Base-by-base conservation (phyloP, 2,113 vertebrate species). In the Chloropsis cyanopogon region DNA sequence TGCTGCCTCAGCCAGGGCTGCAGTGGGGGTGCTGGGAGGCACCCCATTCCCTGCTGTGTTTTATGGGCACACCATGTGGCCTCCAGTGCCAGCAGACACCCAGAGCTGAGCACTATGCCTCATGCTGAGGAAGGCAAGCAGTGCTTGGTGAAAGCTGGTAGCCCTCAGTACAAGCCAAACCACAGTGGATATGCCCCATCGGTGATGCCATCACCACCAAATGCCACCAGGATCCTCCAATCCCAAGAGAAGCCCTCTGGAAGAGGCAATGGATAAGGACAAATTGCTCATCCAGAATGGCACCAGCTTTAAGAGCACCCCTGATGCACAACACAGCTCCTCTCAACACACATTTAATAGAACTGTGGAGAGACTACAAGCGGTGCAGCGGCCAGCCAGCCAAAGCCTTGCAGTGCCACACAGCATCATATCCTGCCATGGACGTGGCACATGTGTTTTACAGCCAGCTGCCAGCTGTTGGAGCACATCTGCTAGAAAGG, bases 351-450 rank as follows among this genome's bases (percentile, higher is more conserved):
- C 8, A 0, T 80, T 65, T 82, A 56, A 80, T 21, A 33, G 29
- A 37, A 18, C 26, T 63, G 42, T 46, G 50, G n/a, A 72, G 50
- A 46, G 12, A 46, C 69, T 59, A 57, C 37, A 33, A 46, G 66
- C 56, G 52, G 53, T 3, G 2, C 0, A 4, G 69, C 0, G 5
- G 21, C 50, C 4, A 1, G 60, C 49, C 41, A 31, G 60, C 25
- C 6, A 1, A 65, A 60, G 81, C 61, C 70, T 49, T 42, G 41
- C 52, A 16, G 57, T 28, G 73, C 61, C 70, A 57, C 78, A 23
- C 0, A 0, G 68, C 41, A 46, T 33, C 8, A 29, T 12, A 21
- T 42, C 4, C 1, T 37, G 22, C 9, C 29, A 22, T 2, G 4
- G 52, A 35, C 2, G 0, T 31, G n/a, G 44, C 56, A n/a, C 76